These are phyloP conservation scores for Calephelis perditalis DNA, from an alignment of 2,888 invertebrate genomes.

Conservation along the genomic window DNA sequence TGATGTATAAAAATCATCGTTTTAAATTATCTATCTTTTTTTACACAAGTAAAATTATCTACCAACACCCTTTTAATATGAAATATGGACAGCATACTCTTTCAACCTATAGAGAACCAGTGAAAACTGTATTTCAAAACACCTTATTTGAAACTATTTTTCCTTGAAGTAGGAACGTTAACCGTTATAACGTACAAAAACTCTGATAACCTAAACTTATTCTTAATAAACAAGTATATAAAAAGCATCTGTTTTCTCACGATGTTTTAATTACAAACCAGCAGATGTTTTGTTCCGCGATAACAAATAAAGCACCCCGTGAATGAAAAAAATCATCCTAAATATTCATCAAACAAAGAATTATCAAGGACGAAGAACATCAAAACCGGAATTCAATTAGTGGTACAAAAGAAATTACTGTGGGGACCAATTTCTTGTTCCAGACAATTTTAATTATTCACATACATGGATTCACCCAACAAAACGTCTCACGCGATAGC, in stretches of 20 bases:
- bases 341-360: slow-evolving; percentile 66
- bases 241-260: slow-evolving; percentile 55
- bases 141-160: no score
- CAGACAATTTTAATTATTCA: slow-evolving; percentile 65
- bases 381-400: slow-evolving; percentile 74
- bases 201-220: no score
- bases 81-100: no score
- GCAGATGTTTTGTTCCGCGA: slow-evolving; percentile 62
- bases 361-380: slow-evolving; percentile 64
- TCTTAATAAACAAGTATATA: neutral
- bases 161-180: no score
- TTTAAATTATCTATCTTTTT: no score
- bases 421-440: slow-evolving; percentile 67
- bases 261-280: slow-evolving; percentile 67
- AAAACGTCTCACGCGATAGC: slow-evolving; percentile 56
- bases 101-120: no score
- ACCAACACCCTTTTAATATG: no score
- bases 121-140: no score
- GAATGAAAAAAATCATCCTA: slow-evolving; percentile 50
- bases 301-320: slow-evolving; percentile 53
- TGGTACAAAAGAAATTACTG: slow-evolving; percentile 61
- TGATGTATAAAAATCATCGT: no score
- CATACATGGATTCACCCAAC: slow-evolving; percentile 42
- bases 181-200: no score
- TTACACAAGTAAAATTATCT: no score